These are phyloP conservation scores for Oscheius sp. DNA, from an alignment of 2,888 invertebrate genomes.

Conservation along the genomic window DNA sequence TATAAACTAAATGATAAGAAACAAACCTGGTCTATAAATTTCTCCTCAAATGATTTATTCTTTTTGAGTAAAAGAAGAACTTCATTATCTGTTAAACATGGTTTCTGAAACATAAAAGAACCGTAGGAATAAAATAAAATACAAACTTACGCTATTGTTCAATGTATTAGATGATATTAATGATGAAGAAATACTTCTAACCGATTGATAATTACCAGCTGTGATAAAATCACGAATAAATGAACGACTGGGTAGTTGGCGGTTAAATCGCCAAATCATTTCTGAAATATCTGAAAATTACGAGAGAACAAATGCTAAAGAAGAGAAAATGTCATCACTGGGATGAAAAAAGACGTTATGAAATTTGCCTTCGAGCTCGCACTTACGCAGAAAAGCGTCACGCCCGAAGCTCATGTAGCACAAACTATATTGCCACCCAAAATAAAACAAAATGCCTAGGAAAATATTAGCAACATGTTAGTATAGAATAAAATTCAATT, in stretches of 20 bases:
- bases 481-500: too few relatives aligned
- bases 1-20: background rate
- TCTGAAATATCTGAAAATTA: slow-evolving; percentile 5
- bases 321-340: background rate
- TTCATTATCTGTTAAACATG: slow-evolving; percentile 45
- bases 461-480: too few relatives aligned
- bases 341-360: background rate
- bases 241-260: slow-evolving; percentile 21
- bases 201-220: slow-evolving; percentile 10
- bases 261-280: slow-evolving; percentile 28
- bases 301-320: background rate
- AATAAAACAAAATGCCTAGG: too few relatives aligned
- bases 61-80: slow-evolving; percentile 49
- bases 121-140: too few relatives aligned
- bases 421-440: too few relatives aligned
- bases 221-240: slow-evolving; percentile 12
- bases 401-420: too few relatives aligned
- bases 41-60: slow-evolving; percentile 56
- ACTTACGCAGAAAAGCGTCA: too few relatives aligned
- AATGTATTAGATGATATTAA: slow-evolving; percentile 24
- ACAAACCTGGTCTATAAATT: slow-evolving; percentile 45
- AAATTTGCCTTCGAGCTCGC: background rate
- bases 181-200: slow-evolving; percentile 19
- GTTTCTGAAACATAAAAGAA: slow-evolving; percentile 15
- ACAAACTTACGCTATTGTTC: slow-evolving; percentile 14